A percentile compares a stretch with the other conserved stretches of the same genome.
phyloP scores from a whole-genome alignment of 2,113 vertebrate species.

The Cephalopholis sonnerati region DNA sequence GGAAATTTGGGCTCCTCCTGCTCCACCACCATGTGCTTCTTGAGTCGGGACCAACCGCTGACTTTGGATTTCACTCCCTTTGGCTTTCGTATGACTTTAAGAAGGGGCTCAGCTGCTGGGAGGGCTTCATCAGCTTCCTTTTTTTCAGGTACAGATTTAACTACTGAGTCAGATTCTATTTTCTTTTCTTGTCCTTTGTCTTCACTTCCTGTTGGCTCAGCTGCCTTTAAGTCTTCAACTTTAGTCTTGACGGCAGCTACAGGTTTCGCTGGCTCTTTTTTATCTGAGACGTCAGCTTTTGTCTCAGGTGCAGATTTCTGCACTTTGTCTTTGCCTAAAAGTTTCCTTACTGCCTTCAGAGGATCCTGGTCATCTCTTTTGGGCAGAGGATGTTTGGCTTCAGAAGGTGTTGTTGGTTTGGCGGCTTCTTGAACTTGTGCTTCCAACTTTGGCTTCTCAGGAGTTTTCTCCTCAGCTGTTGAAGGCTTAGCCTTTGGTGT shows the following conservation, averaged over 20 bases:
- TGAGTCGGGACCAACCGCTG: constrained; percentile 92
- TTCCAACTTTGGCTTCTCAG: constrained; percentile 44
- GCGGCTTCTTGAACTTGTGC: constrained; percentile 43
- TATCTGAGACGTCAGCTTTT: constrained; percentile 23
- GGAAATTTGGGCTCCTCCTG: constrained; percentile 82
- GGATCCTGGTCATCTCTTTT: constrained; percentile 51
- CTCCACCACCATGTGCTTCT: constrained; percentile 91
- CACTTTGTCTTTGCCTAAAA: constrained; percentile 69
- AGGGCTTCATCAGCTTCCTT: constrained; percentile 23
- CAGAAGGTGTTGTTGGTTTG: constrained; percentile 63
- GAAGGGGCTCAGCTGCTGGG: constrained; percentile 65
- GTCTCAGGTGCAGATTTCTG: constrained; percentile 22
- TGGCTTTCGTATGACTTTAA: constrained; percentile 73
- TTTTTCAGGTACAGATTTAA: constrained; percentile 54
- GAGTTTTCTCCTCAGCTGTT: constrained; percentile 21
- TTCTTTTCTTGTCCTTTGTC: constrained; percentile 53
- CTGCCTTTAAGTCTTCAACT: constrained; percentile 25
- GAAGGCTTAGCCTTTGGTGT: constrained; percentile 56
- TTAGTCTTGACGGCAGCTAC: constrained; percentile 23
- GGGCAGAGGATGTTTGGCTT: constrained; percentile 45
- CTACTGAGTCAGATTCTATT: constrained; percentile 18
- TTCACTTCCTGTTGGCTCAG: constrained; percentile 39
- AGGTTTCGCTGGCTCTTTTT: constrained; percentile 58
- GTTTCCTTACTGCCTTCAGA: constrained; percentile 61
- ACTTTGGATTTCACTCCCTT: constrained; percentile 77